Evolutionary conservation across 2,797 vertebrate species (phyloP).

Genomic region (Dendrocincla fuliginosa): DNA sequence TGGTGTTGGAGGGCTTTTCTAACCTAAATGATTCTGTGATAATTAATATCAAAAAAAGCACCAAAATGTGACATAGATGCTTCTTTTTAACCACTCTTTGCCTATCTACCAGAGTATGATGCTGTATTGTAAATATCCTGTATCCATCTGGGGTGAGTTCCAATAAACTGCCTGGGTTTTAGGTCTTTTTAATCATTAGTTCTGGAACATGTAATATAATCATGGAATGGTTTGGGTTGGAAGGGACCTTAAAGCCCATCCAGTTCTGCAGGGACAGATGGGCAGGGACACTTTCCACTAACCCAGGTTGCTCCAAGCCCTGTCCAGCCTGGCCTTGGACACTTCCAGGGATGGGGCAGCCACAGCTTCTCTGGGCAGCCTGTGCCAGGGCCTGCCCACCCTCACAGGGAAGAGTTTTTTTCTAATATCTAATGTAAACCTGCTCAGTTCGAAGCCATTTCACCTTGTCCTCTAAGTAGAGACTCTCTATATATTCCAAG

Average conservation of each 20-base stretch:
- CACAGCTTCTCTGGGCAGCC: not conserved
- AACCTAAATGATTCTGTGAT: not conserved
- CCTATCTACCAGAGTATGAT: not conserved
- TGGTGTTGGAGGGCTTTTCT: not conserved
- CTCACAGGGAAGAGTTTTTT: not conserved
- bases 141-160: not conserved
- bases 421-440: not conserved
- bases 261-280: not conserved
- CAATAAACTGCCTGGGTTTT: not conserved
- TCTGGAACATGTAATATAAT: not conserved
- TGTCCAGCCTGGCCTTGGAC: not conserved
- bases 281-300: not conserved
- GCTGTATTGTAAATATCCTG: accelerated
- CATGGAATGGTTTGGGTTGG: not conserved
- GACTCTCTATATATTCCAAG: not conserved
- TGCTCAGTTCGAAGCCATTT: not conserved
- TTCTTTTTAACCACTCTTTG: not conserved
- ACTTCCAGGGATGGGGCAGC: not conserved
- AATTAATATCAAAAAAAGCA: not conserved
- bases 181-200: not conserved
- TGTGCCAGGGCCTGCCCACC: not conserved
- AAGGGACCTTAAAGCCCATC: not conserved
- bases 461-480: not conserved
- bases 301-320: not conserved
- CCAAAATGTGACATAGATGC: not conserved